Percentiles rank a stretch among this genome's conserved stretches.
Conservation (phyloP, 2,797 vertebrate genomes). For the Chaetodon trifasciatus region DNA sequence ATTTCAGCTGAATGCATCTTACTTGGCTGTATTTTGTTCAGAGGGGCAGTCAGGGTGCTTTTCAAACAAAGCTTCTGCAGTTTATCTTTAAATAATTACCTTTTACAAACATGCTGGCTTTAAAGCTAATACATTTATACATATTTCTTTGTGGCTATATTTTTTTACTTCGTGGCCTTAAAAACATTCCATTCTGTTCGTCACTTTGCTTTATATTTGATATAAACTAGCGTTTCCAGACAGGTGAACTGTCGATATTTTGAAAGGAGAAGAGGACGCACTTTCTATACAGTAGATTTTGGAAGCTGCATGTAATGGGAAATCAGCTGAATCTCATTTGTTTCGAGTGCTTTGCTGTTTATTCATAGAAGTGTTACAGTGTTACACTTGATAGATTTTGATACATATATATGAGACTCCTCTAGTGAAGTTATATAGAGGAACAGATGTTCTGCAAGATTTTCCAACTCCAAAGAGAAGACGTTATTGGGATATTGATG, state of each 20-base stretch:
- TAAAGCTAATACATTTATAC: constrained; percentile 57
- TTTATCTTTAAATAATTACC: constrained; percentile 41
- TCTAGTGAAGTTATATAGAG: constrained; percentile 6
- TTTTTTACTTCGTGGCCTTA: constrained; percentile 61
- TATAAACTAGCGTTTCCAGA: constrained; percentile 44
- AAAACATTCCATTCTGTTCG: constrained; percentile 68
- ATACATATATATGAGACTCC: constrained; percentile 12
- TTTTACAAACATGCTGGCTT: constrained; percentile 57
- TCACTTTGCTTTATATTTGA: constrained; percentile 44
- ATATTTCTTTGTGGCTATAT: constrained; percentile 44
- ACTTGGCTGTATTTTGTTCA: constrained; percentile 16
- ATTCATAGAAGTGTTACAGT: constrained; percentile 33
- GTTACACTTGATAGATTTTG: constrained; percentile 55
- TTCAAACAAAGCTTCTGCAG: constrained; percentile 46
- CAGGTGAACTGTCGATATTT: constrained; percentile 19
- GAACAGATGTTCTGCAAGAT: constrained; percentile 24
- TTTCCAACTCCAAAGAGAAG: constrained; percentile 59
- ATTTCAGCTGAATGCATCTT: constrained; percentile 30
- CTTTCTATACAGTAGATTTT: constrained; percentile 58
- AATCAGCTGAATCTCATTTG: constrained; percentile 6
- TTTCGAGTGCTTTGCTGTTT: constrained; percentile 48
- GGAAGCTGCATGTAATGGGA: constrained; percentile 22
- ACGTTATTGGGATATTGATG: constrained; percentile 23
- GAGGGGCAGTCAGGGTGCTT: constrained; percentile 39
- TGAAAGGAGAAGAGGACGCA: constrained; percentile 37